phyloP scores from a whole-genome alignment of 2,797 vertebrate species.

The Takifugu ocellatus region DNA sequence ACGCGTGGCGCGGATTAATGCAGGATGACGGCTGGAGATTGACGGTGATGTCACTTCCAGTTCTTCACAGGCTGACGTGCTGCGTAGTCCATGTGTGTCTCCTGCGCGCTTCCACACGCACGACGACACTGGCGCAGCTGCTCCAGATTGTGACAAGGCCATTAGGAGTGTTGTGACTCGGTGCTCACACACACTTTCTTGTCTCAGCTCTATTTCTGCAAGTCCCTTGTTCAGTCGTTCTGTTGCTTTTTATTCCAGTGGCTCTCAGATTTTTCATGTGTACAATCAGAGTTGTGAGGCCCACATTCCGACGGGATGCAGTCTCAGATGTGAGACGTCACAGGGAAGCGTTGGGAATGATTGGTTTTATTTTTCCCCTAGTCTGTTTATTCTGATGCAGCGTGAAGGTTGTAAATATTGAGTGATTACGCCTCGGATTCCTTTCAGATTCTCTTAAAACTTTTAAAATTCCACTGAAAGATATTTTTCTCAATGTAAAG shows the following conservation, averaged over 20 bases:
- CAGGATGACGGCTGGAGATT: constrained; percentile 1
- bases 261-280: constrained; percentile 51
- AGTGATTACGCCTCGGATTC: no score
- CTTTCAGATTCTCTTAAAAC: no score
- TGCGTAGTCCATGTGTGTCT: not conserved
- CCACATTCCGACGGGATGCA: no score
- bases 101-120: not conserved
- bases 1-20: not conserved
- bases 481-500: no score
- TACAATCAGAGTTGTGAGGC: not conserved
- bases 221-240: constrained; percentile 7
- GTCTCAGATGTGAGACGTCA: constrained; percentile 1
- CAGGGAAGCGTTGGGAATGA: no score
- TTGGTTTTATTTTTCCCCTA: no score
- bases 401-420: no score
- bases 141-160: constrained; percentile 50
- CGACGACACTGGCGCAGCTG: constrained; percentile 29
- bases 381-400: no score
- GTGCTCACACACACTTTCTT: constrained; percentile 8
- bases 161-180: constrained; percentile 52
- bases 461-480: no score
- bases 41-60: not conserved
- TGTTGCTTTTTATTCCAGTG: constrained; percentile 31
- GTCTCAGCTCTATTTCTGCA: constrained; percentile 26
- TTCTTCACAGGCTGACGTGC: not conserved